Evolutionary conservation across 2,797 vertebrate genomes (phyloP).

Genomic region (Coendou prehensilis): DNA sequence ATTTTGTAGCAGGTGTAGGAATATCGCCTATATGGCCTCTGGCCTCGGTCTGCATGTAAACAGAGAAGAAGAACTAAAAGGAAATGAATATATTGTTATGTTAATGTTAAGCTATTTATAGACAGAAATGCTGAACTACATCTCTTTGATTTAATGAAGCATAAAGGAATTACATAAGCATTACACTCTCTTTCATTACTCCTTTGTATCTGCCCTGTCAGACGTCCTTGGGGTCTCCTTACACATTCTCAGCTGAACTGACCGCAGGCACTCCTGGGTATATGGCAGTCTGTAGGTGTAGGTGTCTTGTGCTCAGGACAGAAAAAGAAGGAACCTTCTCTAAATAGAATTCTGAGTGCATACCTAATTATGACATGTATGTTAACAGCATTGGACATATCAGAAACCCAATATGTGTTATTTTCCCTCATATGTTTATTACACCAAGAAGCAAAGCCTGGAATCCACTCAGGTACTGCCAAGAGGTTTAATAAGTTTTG

Average conservation of each 20-base stretch:
- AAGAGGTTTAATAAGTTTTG: neutral
- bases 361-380: neutral
- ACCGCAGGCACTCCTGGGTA: neutral
- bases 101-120: neutral
- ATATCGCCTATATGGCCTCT: neutral
- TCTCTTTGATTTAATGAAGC: neutral
- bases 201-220: neutral
- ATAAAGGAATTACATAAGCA: neutral
- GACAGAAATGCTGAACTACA: neutral
- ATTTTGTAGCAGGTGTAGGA: slow-evolving; percentile 15
- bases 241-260: neutral
- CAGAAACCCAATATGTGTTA: too few species aligned
- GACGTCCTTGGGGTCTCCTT: neutral
- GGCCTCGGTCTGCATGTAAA: neutral
- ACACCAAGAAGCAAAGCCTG: neutral
- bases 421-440: neutral
- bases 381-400: neutral
- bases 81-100: neutral
- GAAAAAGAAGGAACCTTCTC: neutral
- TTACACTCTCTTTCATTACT: neutral
- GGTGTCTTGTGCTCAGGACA: neutral
- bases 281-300: accelerated
- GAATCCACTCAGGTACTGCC: too few species aligned
- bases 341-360: neutral
- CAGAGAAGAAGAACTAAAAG: neutral